phyloP scores from a whole-genome alignment of 1,140 invertebrate genomes.

The Nasonia giraulti region DNA sequence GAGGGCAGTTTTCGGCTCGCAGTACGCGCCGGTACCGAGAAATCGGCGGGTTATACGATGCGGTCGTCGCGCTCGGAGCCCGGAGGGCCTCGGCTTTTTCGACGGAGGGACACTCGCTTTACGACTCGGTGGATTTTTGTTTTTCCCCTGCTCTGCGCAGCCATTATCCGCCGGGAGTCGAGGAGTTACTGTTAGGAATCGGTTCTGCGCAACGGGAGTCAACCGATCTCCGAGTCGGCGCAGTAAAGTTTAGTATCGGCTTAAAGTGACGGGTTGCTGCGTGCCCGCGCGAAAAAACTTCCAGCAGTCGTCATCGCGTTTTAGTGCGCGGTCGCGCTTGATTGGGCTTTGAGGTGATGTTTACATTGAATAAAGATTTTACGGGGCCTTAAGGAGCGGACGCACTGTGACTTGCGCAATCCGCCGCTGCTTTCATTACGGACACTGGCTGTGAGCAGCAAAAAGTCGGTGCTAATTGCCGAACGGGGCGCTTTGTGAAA shows the following conservation, averaged over 20 bases:
- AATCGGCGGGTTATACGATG: constrained; percentile 12
- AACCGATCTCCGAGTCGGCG: no score
- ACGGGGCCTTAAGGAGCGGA: background rate
- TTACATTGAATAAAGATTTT: constrained; percentile 41
- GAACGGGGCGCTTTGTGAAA: background rate
- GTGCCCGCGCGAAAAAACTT: background rate
- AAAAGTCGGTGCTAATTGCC: constrained; percentile 22
- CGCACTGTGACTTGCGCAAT: constrained; percentile 11
- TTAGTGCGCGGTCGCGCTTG: constrained; percentile 17
- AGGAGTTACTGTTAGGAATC: constrained; percentile 11
- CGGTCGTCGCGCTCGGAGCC: background rate
- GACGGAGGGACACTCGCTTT: background rate
- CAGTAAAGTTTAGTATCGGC: background rate
- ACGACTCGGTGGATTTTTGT: background rate
- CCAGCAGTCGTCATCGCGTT: background rate
- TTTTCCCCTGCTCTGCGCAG: background rate
- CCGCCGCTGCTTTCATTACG: background rate
- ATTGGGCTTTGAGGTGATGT: constrained; percentile 30
- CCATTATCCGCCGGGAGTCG: background rate
- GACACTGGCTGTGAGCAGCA: background rate
- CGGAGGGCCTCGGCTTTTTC: background rate
- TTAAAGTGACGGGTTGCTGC: constrained; percentile 1
- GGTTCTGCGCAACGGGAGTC: constrained; percentile 2
- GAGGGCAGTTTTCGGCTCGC: background rate
- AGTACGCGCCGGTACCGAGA: constrained; percentile 8